These are phyloP conservation scores for Halcyon smyrnensis DNA, from an alignment of 2,797 vertebrate genomes.

Conservation along the genomic window DNA sequence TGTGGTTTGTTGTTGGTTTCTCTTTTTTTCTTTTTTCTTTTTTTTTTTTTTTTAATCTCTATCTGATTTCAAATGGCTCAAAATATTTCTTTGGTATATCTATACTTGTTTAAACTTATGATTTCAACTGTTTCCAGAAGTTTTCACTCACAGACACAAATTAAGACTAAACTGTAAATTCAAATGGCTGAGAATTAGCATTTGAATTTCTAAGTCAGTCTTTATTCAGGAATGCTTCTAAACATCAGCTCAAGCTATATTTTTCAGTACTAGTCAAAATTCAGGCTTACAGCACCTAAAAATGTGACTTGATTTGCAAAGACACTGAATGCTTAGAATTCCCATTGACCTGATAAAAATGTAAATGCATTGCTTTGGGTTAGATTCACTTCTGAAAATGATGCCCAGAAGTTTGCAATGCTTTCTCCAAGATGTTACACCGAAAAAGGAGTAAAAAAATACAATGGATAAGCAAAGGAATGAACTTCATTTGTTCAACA, in stretches of 20 bases:
- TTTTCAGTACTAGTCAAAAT: neutral
- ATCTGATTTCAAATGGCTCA: neutral
- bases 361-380: neutral
- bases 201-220: neutral
- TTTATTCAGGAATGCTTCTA: constrained; percentile 22
- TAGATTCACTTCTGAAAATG: neutral
- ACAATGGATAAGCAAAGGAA: neutral
- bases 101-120: neutral
- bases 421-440: neutral
- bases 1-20: neutral
- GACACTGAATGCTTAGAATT: neutral
- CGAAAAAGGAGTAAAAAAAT: neutral
- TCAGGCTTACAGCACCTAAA: neutral
- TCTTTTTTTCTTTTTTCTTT: neutral
- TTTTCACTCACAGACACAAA: neutral
- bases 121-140: neutral
- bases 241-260: neutral
- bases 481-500: neutral
- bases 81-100: neutral
- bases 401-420: neutral
- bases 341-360: neutral
- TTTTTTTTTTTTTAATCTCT: neutral
- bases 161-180: neutral
- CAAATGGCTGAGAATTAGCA: neutral
- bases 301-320: neutral